Evolutionary conservation across 2,113 vertebrate genomes (phyloP).

Genomic region (Enhydra lutris): DNA sequence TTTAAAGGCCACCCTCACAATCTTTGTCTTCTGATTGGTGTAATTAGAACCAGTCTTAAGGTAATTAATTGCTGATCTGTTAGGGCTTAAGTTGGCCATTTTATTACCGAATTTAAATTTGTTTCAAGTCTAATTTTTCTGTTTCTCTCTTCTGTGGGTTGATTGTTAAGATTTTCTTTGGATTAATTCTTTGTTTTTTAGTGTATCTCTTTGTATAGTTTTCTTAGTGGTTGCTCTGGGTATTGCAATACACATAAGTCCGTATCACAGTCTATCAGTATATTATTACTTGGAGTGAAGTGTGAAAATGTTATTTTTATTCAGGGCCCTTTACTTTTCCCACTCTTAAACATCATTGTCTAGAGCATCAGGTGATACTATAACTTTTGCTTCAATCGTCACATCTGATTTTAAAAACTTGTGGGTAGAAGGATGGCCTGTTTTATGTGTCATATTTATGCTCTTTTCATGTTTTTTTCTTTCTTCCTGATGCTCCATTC

Average conservation of each 20-base stretch:
- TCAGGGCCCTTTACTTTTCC: background rate
- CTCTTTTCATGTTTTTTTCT: background rate
- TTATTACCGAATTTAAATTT: background rate
- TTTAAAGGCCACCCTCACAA: background rate
- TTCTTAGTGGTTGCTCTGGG: background rate
- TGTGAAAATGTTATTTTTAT: background rate
- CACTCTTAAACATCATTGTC: background rate
- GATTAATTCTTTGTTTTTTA: background rate
- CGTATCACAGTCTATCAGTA: background rate
- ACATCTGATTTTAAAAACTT: background rate
- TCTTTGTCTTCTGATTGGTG: background rate
- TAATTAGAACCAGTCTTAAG: background rate
- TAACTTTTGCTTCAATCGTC: background rate
- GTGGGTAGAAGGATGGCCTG: background rate
- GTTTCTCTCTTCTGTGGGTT: background rate
- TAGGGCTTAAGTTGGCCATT: background rate
- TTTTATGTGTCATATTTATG: background rate
- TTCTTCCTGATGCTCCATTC: background rate
- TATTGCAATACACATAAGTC: background rate
- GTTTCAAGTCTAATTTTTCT: background rate
- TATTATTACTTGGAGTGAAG: background rate
- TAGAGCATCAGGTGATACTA: background rate
- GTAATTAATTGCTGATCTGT: background rate
- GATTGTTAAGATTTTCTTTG: background rate
- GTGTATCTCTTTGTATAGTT: background rate